Evolutionary conservation across 1,140 invertebrate species (phyloP), one percentile per base, ranked within the genome.

Genomic region (Drosophila ananassae): DNA sequence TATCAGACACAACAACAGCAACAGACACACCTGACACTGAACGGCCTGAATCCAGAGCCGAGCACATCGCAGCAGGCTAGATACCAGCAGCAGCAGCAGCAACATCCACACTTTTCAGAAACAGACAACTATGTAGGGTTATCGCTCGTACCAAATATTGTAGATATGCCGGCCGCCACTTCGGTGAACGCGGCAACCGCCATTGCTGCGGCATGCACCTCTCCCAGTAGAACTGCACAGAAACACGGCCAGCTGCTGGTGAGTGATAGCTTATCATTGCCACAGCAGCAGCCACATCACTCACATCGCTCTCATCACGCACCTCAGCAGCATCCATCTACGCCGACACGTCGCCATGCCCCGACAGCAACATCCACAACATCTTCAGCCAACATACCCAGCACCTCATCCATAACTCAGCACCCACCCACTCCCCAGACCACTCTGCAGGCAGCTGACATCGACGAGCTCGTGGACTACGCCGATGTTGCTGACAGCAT

Each of bases 401-500:
- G 48, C 79, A 78, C 56, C 28, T 47, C 75, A 75, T 46, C 57
- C 59, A 68, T 50, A 82, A 61, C 62, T 51, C 68, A 67, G 60
- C 61, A 79, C 71, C 53, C 78, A 57, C 68, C 63, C 52, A 75
- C 79, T 12, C 2, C 41, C 73, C 68, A 73, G 66, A 74, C 47
- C 52, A 37, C 58, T 44, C 55, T 32, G 22, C 69, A 57, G 8
- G 24, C 24, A 13, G 37, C 62, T 60, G 63, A 22, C 64, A 82
- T 91, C 60, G 85, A 90, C 47, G 90, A 91, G 63, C 69, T 91
- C 32, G 83, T 91, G 57, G 90, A 91, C 62, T 91, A 91, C 39
- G 89, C 84, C 17, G 90, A 91, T 84, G 90, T 91, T 63, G 89
- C 84, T 63, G 91, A 92, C 61, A 92, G 87, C 73, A 90, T 91